Evolutionary conservation across 2,888 invertebrate species (phyloP).

Genomic region (Omphaloscelis lunosa): DNA sequence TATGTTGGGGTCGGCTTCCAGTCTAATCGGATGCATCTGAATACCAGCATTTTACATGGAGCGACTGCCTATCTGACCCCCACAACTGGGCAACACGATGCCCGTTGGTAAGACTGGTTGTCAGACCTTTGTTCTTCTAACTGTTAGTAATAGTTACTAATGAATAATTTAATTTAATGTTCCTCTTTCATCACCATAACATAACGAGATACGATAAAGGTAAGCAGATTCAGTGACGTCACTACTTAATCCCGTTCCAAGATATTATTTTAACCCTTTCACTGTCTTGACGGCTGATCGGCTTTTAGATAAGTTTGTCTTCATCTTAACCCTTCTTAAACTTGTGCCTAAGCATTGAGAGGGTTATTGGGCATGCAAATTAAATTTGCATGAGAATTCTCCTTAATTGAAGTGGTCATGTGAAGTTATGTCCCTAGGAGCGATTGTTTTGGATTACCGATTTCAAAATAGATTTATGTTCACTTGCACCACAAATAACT

Average conservation of each 20-base stretch:
- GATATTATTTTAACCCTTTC: conserved; percentile 41
- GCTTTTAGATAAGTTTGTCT: conserved; percentile 63
- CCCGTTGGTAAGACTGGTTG: neutral
- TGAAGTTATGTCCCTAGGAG: conserved; percentile 10
- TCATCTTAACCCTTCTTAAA: conserved; percentile 61
- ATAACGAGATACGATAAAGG: conserved; percentile 14
- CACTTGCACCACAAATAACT: neutral
- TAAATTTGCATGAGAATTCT: conserved; percentile 43
- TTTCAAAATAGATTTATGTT: neutral
- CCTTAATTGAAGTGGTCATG: conserved; percentile 17
- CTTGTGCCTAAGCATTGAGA: conserved; percentile 17
- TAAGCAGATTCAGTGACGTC: conserved; percentile 15
- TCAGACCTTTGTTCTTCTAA: neutral
- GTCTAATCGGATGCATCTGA: neutral
- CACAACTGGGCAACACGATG: neutral
- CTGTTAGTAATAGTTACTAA: neutral
- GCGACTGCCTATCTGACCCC: neutral
- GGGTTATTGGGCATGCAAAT: conserved; percentile 26
- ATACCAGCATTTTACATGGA: neutral
- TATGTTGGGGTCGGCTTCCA: neutral
- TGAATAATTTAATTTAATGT: conserved; percentile 1
- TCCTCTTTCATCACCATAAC: neutral
- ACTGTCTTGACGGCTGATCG: conserved; percentile 61
- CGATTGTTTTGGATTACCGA: neutral
- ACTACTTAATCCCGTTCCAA: neutral